Percentiles rank a stretch among this genome's conserved stretches.
These are phyloP conservation scores for Malthinus seriepunctatus DNA, from an alignment of 2,888 invertebrate species.

Conservation along the genomic window DNA sequence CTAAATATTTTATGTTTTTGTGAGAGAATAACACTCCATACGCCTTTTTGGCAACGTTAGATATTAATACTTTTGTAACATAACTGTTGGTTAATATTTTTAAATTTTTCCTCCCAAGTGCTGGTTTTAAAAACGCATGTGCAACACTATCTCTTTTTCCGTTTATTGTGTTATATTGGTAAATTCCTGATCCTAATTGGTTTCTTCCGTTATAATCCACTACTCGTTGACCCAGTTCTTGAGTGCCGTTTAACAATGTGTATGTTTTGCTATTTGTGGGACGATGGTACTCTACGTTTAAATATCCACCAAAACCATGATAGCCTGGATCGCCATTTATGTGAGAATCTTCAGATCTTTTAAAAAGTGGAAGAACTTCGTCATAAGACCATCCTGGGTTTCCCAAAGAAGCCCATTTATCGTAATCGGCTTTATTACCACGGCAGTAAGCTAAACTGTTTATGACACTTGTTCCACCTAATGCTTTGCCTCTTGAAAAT, in stretches of 20 bases:
- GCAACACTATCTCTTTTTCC: conserved; percentile 64
- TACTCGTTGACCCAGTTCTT: conserved; percentile 59
- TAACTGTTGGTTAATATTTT: conserved; percentile 60
- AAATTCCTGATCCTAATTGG: conserved; percentile 64
- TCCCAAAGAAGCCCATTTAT: conserved; percentile 77
- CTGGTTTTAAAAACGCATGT: conserved; percentile 62
- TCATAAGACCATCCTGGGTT: conserved; percentile 57
- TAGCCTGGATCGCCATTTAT: conserved; percentile 7
- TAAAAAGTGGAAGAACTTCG: conserved; percentile 14
- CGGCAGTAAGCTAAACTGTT: conserved; percentile 86
- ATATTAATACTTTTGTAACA: conserved; percentile 61
- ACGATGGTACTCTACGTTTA: conserved; percentile 6
- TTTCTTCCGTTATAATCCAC: conserved; percentile 65
- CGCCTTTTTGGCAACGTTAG: conserved; percentile 57
- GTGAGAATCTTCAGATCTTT: conserved; percentile 12
- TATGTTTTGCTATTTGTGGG: neutral
- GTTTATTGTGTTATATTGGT: conserved; percentile 63
- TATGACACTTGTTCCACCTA: conserved; percentile 80
- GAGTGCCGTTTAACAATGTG: conserved; percentile 61
- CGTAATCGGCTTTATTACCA: conserved; percentile 80
- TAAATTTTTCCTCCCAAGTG: conserved; percentile 59
- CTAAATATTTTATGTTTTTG: conserved; percentile 53
- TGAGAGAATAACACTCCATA: conserved; percentile 61
- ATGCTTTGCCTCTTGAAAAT: conserved; percentile 61
- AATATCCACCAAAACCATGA: neutral